These are phyloP conservation scores for Glaucopsyche alexis DNA, from an alignment of 2,888 invertebrate genomes.

Conservation along the genomic window DNA sequence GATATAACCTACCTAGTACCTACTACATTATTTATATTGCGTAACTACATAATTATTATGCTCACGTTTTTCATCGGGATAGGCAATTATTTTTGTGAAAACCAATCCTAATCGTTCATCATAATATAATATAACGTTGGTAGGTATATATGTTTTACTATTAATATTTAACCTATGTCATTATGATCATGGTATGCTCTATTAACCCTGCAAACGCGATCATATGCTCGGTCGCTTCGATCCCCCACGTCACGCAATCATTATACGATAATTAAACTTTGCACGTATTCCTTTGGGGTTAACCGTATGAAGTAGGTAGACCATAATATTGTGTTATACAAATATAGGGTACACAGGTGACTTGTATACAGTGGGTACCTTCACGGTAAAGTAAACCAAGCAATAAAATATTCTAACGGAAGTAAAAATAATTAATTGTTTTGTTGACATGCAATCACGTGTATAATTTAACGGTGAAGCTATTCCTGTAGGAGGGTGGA, in stretches of 20 bases:
- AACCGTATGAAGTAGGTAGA: not conserved
- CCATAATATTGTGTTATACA: not conserved
- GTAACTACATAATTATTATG: too few species aligned
- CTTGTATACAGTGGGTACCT: too few species aligned
- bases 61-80: too few species aligned
- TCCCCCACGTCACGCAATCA: not conserved
- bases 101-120: too few species aligned
- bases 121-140: too few species aligned
- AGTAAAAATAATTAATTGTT: not conserved
- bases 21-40: too few species aligned
- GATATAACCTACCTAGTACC: too few species aligned
- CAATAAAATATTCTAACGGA: not conserved
- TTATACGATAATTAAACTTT: conserved; percentile 11
- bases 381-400: not conserved
- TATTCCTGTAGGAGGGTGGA: too few species aligned
- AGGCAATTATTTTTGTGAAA: too few species aligned
- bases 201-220: not conserved
- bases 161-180: conserved; percentile 17
- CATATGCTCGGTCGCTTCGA: conserved; percentile 5
- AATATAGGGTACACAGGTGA: not conserved
- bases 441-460: not conserved
- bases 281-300: conserved; percentile 3
- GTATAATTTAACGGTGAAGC: not conserved
- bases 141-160: not conserved
- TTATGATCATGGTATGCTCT: not conserved